Conservation (phyloP, 2,888 invertebrate species). For the Pteria penguin region DNA sequence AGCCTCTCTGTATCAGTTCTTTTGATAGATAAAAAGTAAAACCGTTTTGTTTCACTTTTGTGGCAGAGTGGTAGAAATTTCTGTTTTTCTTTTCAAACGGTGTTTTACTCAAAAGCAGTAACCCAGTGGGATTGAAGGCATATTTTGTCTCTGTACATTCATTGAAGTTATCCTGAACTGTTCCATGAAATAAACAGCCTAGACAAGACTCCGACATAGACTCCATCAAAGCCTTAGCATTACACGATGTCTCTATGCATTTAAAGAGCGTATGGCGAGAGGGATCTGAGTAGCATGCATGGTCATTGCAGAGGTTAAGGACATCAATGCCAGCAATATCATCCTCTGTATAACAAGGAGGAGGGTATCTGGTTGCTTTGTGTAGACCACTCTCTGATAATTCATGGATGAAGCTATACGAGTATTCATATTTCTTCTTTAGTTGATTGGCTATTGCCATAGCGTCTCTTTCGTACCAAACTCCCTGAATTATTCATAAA, state of each 20-base stretch:
- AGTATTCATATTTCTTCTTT: conserved; percentile 1
- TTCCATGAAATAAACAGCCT: conserved; percentile 19
- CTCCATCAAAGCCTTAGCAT: background rate
- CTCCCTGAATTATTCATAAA: background rate
- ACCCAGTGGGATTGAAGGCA: conserved; percentile 28
- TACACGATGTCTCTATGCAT: conserved; percentile 24
- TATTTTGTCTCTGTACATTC: conserved; percentile 5
- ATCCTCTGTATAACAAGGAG: background rate
- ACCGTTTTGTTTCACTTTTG: background rate
- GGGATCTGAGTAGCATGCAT: background rate
- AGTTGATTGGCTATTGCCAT: background rate
- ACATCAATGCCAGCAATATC: background rate
- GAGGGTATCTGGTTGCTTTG: background rate
- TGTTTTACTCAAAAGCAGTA: conserved; percentile 12
- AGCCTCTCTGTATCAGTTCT: conserved; percentile 17
- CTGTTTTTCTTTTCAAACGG: background rate
- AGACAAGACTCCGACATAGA: conserved; percentile 11
- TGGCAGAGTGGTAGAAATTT: background rate
- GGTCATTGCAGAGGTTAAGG: background rate
- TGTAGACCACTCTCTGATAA: background rate
- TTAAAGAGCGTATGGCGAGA: background rate
- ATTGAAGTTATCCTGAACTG: conserved; percentile 2
- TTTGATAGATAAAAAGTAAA: background rate
- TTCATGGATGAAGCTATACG: conserved; percentile 15
- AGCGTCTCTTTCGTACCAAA: conserved; percentile 16